Conservation (phyloP, 2,888 invertebrate species). For the Tipula helvola region DNA sequence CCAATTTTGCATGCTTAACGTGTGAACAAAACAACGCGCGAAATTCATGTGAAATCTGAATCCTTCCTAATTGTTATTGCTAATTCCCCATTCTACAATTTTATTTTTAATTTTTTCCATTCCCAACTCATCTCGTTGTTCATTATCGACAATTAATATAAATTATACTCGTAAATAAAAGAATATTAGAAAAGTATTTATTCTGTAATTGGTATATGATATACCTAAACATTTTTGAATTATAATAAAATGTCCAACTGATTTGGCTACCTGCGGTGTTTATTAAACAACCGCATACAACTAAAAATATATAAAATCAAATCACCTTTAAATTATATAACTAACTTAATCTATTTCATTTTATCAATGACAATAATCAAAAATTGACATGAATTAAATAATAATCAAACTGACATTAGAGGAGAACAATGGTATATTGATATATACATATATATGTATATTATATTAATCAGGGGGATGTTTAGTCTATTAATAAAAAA, state of each 20-base stretch:
- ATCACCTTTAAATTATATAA: not conserved
- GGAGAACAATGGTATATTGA: not conserved
- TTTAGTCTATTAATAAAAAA: not conserved
- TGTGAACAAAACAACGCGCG: not conserved
- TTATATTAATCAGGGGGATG: not conserved
- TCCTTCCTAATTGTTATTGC: not conserved
- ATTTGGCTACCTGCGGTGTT: not conserved
- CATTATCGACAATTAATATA: not conserved
- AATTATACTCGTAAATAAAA: not conserved
- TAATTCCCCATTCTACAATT: not conserved
- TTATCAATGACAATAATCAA: not conserved
- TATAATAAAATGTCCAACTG: not conserved
- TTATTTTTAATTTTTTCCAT: not conserved
- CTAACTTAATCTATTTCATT: not conserved
- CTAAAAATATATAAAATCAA: not conserved
- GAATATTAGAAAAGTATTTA: not conserved
- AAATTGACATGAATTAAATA: not conserved
- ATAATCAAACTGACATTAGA: not conserved
- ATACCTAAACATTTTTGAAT: not conserved
- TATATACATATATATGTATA: not conserved
- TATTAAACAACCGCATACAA: not conserved
- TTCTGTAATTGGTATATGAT: not conserved
- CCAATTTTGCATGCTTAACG: not conserved
- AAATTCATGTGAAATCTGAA: not conserved
- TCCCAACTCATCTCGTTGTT: not conserved